Evolutionary conservation across 2,797 vertebrate species (phyloP).

Genomic region (Hydrophis major): DNA sequence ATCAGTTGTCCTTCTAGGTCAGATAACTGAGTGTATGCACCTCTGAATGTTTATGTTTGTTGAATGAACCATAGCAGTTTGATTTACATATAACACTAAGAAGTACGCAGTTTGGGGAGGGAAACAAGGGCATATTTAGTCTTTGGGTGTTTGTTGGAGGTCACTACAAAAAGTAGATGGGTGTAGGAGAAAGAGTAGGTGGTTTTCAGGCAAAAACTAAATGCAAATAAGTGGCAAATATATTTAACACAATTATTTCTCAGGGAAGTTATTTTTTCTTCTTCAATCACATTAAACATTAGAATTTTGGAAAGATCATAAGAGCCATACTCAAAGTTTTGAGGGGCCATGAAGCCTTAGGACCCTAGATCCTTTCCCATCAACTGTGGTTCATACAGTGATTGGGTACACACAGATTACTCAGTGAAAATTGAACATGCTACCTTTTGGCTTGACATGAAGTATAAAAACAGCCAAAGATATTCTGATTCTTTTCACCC

Average conservation of each 20-base stretch:
- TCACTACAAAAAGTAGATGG: background rate
- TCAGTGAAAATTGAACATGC: background rate
- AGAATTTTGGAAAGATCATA: background rate
- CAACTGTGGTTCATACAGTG: background rate
- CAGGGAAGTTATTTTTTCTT: background rate
- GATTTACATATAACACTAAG: background rate
- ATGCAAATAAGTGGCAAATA: background rate
- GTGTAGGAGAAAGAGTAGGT: background rate
- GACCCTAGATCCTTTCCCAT: background rate
- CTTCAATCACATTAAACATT: background rate
- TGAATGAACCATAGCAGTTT: background rate
- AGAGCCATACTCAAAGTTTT: background rate
- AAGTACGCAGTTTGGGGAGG: background rate
- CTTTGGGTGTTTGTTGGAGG: background rate
- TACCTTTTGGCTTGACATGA: background rate
- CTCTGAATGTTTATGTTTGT: background rate
- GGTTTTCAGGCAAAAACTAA: background rate
- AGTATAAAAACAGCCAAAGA: background rate
- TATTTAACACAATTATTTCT: background rate
- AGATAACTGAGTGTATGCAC: background rate
- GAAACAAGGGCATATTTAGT: background rate
- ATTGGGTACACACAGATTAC: background rate
- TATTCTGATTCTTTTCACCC: background rate
- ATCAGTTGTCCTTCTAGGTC: background rate
- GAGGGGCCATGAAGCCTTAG: background rate